Base-by-base conservation (phyloP, 2,888 invertebrate genomes). In the Geotrupes spiniger region DNA sequence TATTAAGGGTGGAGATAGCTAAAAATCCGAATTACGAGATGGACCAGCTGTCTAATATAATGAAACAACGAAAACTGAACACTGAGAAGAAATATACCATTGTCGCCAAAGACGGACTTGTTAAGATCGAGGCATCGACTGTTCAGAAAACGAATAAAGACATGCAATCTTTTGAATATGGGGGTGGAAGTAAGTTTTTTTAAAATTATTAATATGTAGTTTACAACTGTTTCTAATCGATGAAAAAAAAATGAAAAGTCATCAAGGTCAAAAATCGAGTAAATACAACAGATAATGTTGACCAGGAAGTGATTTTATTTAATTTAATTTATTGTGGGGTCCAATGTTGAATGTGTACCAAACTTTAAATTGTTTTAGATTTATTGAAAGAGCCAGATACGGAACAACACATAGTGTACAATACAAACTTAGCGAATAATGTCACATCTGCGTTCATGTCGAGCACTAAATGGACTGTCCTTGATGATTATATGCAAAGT, bases 1-100 rank as follows among this genome's bases (percentile, higher is more conserved):
- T 99, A 58, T 77, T 99, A 11, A 77, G 95, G 53, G 92, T 96
- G 9, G 95, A 96, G 75, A 91, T 95, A 61, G 73, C 88, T 44
- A 76, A 83, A 56, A 85, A 85, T 68, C n/a, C n/a, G n/a, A n/a
- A n/a, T 70, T 92, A 92, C 66, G 83, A 81, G 56, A 82, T 92
- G 64, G 83, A 86, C 67, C 84, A 89, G n/a, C n/a, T n/a, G n/a
- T n/a, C n/a, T n/a, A n/a, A n/a, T n/a, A n/a, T n/a, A n/a, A n/a
- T n/a, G n/a, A 90, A 89, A 68, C 90, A 91, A 66, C 81, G 82
- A 52, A 84, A 83, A 66, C 64, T 89, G 46, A 81, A 83, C 59
- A 82, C 80, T 61, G 78, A 80, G 26, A 76, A 76, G 43, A 79
- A 79, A 59, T 77, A 84, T 54, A 73, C 78, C 10, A 74, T 86